Conservation (phyloP, 2,888 invertebrate genomes). For the Pyrocoelia pectoralis region DNA sequence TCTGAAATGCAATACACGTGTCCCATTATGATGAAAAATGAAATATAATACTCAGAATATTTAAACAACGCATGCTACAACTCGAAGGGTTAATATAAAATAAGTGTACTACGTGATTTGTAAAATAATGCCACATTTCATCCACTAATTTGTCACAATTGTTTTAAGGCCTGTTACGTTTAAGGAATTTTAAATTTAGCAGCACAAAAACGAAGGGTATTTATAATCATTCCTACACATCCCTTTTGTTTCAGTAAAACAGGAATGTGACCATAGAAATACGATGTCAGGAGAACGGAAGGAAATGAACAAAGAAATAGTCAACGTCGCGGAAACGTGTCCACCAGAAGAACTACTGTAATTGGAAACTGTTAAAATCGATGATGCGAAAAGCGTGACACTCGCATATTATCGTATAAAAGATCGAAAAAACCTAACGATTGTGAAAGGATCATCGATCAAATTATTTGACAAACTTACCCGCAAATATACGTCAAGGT, state of each 20-base stretch:
- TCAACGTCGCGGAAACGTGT: constrained; percentile 37
- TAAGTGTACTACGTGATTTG: not conserved
- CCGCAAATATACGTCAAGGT: constrained; percentile 36
- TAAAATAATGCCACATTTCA: not conserved
- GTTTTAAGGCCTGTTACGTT: not conserved
- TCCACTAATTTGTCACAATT: not conserved
- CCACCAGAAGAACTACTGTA: constrained; percentile 28
- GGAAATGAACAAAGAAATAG: constrained; percentile 33
- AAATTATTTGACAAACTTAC: constrained; percentile 35
- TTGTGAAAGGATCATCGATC: constrained; percentile 37
- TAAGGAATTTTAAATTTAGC: constrained; percentile 5
- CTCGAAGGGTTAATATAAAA: too few species aligned
- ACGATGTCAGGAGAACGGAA: constrained; percentile 28
- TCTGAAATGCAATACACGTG: too few species aligned
- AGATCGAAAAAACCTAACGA: constrained; percentile 33
- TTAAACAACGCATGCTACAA: too few species aligned
- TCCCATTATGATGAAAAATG: too few species aligned
- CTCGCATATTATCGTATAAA: constrained; percentile 32
- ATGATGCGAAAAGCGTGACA: constrained; percentile 28
- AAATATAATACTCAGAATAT: too few species aligned
- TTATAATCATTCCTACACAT: constrained; percentile 29
- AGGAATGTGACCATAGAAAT: constrained; percentile 30
- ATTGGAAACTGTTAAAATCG: constrained; percentile 36
- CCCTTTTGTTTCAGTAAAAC: constrained; percentile 23
- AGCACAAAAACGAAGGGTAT: constrained; percentile 21